phyloP scores from a whole-genome alignment of 2,888 invertebrate species.

The Lasioglossum zephyrum region DNA sequence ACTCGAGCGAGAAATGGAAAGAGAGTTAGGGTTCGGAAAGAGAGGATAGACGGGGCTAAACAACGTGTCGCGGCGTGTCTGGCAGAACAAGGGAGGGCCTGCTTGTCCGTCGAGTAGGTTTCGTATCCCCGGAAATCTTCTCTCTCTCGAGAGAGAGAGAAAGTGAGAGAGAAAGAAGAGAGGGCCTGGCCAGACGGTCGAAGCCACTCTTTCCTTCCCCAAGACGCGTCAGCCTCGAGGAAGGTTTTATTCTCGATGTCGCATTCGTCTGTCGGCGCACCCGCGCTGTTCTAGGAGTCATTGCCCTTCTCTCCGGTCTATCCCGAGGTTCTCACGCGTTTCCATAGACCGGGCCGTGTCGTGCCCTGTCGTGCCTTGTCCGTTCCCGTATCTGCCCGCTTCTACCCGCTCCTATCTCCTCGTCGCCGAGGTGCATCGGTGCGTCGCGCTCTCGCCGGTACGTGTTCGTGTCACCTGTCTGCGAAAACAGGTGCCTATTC shows the following conservation, averaged over 20 bases:
- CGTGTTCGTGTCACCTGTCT: slow-evolving; percentile 73
- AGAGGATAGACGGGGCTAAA: background rate
- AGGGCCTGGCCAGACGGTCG: slow-evolving; percentile 23
- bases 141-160: background rate
- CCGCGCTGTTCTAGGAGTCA: slow-evolving; percentile 64
- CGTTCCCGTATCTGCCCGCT: background rate
- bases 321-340: slow-evolving; percentile 70
- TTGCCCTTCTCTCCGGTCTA: slow-evolving; percentile 67
- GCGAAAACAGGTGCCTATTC: slow-evolving; percentile 79
- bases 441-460: slow-evolving; percentile 9
- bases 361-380: background rate
- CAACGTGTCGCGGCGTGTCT: background rate
- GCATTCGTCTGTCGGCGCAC: slow-evolving; percentile 57
- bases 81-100: background rate
- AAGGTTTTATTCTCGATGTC: slow-evolving; percentile 46
- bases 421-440: background rate
- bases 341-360: slow-evolving; percentile 37
- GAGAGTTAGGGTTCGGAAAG: background rate
- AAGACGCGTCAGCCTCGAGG: slow-evolving; percentile 28
- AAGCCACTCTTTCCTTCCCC: slow-evolving; percentile 36
- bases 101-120: slow-evolving; percentile 25
- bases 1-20: background rate
- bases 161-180: background rate
- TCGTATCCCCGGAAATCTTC: slow-evolving; percentile 28
- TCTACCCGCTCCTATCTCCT: background rate